Percentiles rank a stretch among this genome's conserved stretches.
These are phyloP conservation scores for Panurus biarmicus DNA, from an alignment of 2,113 vertebrate species.

Conservation along the genomic window DNA sequence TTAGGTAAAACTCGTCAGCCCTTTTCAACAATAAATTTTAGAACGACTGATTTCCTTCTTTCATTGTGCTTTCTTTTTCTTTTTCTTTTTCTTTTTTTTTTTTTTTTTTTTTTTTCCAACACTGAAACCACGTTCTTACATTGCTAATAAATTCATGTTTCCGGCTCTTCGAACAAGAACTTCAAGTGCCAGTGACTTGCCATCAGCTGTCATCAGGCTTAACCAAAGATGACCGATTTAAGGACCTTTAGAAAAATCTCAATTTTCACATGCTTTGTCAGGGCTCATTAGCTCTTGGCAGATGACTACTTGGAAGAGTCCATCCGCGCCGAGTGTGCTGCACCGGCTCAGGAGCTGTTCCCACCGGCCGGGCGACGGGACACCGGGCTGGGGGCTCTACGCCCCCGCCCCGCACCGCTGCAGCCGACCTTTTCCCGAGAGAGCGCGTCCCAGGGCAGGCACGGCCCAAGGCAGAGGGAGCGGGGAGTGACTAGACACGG, in stretches of 20 bases:
- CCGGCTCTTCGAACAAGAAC: accelerated
- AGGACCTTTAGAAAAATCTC: neutral
- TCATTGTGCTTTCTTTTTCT: neutral
- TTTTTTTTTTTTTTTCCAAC: too few species aligned
- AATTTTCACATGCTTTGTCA: neutral
- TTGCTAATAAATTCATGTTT: neutral
- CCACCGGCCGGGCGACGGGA: neutral
- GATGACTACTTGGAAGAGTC: neutral
- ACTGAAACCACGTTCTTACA: neutral
- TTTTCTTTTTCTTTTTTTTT: neutral
- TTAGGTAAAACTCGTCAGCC: neutral
- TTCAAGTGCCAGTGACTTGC: neutral
- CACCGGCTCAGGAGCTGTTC: neutral
- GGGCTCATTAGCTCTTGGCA: neutral
- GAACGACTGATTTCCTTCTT: neutral
- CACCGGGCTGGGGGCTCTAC: neutral
- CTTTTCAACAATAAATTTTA: neutral
- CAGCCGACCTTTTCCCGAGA: neutral
- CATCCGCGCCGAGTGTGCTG: neutral
- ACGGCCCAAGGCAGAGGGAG: neutral
- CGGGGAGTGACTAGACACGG: neutral
- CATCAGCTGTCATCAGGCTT: neutral
- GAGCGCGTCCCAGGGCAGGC: neutral
- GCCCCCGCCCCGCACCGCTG: neutral
- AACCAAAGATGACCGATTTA: neutral